These are phyloP conservation scores for Spinus pinus DNA, from an alignment of 2,797 vertebrate genomes.

Conservation along the genomic window DNA sequence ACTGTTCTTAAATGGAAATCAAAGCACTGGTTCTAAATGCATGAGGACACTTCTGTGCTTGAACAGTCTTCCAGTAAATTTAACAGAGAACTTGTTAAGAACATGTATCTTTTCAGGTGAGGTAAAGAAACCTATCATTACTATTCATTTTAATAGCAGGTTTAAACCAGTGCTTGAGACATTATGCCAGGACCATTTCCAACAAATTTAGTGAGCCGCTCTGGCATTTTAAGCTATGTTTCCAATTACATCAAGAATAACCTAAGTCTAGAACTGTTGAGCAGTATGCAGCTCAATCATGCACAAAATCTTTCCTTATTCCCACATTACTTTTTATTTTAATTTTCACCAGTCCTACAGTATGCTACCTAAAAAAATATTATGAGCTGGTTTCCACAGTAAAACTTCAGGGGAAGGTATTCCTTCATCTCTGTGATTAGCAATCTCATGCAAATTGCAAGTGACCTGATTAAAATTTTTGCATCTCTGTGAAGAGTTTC, in stretches of 20 bases:
- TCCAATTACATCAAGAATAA: neutral
- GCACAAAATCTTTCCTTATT: neutral
- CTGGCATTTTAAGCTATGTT: neutral
- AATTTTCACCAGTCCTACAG: neutral
- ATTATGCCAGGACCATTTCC: neutral
- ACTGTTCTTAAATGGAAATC: neutral
- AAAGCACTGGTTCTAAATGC: neutral
- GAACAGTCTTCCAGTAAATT: neutral
- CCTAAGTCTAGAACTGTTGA: neutral
- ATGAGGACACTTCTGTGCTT: rapidly evolving
- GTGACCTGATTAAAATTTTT: neutral
- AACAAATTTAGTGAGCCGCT: neutral
- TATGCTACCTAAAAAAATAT: neutral
- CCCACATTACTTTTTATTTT: neutral
- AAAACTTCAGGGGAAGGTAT: neutral
- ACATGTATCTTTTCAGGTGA: neutral
- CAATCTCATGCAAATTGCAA: neutral
- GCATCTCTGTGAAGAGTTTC: neutral
- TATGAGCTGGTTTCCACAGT: neutral
- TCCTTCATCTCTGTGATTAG: conserved; percentile 6
- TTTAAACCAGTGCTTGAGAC: neutral
- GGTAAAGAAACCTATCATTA: neutral
- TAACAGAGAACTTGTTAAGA: neutral
- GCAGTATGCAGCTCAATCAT: neutral
- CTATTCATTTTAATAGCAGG: neutral